Percentiles rank a stretch among this genome's conserved stretches.
These are phyloP conservation scores for Enteromius fasciolatus DNA, from an alignment of 2,797 vertebrate species.

Conservation along the genomic window DNA sequence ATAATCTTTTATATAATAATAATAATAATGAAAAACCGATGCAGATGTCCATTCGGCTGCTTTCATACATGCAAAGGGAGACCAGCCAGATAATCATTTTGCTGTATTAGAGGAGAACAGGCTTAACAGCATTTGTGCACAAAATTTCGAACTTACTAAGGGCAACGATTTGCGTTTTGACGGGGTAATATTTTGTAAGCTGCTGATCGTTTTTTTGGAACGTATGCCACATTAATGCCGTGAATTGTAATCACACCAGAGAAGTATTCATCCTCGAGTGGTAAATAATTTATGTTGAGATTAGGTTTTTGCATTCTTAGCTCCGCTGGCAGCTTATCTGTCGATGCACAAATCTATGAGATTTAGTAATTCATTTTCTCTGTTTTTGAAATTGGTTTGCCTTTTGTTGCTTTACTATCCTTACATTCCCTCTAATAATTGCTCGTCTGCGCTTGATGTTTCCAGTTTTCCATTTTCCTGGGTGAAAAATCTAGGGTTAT, in stretches of 20 bases:
- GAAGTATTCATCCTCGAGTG: slow-evolving; percentile 61
- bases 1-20: slow-evolving; percentile 60
- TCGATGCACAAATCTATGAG: slow-evolving; percentile 49
- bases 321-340: slow-evolving; percentile 61
- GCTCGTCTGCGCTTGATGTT: background rate
- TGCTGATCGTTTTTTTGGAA: slow-evolving; percentile 51
- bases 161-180: slow-evolving; percentile 56
- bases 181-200: slow-evolving; percentile 35
- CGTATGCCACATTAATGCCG: slow-evolving; percentile 61
- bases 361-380: slow-evolving; percentile 47
- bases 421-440: slow-evolving; percentile 17
- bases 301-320: slow-evolving; percentile 65
- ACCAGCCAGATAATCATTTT: slow-evolving; percentile 62
- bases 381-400: slow-evolving; percentile 20
- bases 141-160: slow-evolving; percentile 11
- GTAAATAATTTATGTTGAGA: slow-evolving; percentile 67
- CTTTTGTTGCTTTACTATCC: slow-evolving; percentile 30
- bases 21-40: slow-evolving; percentile 54
- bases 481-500: background rate
- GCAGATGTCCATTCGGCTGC: slow-evolving; percentile 51
- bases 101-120: slow-evolving; percentile 62
- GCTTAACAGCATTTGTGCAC: slow-evolving; percentile 53
- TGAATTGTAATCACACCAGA: slow-evolving; percentile 67
- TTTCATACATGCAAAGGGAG: slow-evolving; percentile 61
- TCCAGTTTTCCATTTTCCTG: background rate